These are phyloP conservation scores for Spilogale gracilis DNA, from an alignment of 2,113 vertebrate species.

Conservation along the genomic window DNA sequence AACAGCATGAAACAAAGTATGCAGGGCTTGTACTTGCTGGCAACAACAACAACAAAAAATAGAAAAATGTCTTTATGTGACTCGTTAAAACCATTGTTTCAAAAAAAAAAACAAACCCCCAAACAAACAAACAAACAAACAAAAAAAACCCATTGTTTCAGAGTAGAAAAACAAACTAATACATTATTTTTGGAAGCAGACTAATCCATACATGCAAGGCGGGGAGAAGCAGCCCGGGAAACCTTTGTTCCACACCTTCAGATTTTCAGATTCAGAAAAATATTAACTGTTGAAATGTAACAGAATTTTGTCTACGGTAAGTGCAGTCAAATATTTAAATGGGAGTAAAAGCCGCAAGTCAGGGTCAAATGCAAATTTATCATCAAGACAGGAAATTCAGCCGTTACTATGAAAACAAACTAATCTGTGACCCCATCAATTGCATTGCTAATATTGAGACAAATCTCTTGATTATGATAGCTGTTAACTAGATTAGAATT, in stretches of 20 bases:
- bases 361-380: not conserved
- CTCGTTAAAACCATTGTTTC: constrained; percentile 8
- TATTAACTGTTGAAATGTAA: constrained; percentile 1
- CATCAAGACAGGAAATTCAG: not conserved
- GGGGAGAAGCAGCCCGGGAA: not conserved
- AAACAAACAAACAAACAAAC: no score
- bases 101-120: no score
- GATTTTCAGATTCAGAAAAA: constrained; percentile 46
- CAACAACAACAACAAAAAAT: constrained; percentile 31
- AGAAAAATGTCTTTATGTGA: constrained; percentile 38
- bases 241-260: not conserved
- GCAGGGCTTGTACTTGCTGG: not conserved
- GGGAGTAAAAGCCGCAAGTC: not conserved
- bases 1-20: constrained; percentile 57
- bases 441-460: not conserved
- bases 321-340: not conserved
- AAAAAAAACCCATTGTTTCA: not conserved
- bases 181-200: constrained; percentile 40
- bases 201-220: not conserved
- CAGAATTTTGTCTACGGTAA: not conserved
- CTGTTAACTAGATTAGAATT: not conserved
- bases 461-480: not conserved
- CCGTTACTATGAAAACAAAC: not conserved
- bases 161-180: not conserved
- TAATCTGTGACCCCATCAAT: not conserved